Conservation (phyloP, 2,113 vertebrate genomes). For the Cettia cetti region DNA sequence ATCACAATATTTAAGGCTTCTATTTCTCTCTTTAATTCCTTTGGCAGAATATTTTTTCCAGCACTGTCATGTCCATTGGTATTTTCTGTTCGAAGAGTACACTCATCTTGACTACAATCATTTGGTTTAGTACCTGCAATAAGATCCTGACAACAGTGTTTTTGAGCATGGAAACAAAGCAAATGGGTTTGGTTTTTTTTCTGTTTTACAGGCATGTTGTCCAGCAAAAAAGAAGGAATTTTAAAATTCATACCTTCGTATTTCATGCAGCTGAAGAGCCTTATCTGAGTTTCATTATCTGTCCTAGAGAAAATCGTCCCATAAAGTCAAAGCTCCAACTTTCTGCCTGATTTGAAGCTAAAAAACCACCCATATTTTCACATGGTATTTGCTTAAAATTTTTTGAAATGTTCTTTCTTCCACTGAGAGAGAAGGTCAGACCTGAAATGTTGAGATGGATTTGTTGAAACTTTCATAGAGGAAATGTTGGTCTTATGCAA, state of each 20-base stretch:
- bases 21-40: background rate
- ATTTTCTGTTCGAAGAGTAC: background rate
- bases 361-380: background rate
- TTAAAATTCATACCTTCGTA: background rate
- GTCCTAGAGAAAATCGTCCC: background rate
- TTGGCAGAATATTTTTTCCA: background rate
- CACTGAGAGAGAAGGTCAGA: conserved; percentile 28
- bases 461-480: background rate
- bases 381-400: conserved; percentile 48
- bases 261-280: background rate
- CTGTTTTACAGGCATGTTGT: background rate
- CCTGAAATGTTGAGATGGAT: conserved; percentile 23
- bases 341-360: background rate
- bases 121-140: background rate
- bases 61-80: background rate
- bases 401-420: conserved; percentile 20
- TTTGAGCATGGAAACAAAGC: background rate
- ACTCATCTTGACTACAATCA: background rate
- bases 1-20: background rate
- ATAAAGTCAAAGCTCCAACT: background rate
- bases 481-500: background rate
- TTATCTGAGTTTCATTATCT: background rate
- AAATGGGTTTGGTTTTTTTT: background rate
- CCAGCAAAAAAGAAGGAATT: background rate
- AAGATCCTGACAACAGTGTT: background rate